Evolutionary conservation across 2,888 invertebrate species (phyloP).

Genomic region (Ischnura elegans): DNA sequence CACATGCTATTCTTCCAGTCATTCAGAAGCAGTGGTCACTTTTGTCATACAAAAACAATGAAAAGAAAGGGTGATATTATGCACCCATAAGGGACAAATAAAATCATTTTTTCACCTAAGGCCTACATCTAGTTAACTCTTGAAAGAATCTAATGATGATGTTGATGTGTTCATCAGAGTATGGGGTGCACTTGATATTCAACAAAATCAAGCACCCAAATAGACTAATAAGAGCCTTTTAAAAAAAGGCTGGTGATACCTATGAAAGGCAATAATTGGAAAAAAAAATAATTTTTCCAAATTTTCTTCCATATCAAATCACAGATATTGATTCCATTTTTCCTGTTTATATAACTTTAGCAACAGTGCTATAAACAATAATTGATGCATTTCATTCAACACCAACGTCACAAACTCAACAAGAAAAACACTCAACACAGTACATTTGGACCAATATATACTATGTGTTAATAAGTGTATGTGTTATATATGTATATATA

Average conservation of each 20-base stretch:
- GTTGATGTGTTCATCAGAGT: constrained; percentile 62
- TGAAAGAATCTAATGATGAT: constrained; percentile 67
- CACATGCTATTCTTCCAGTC: constrained; percentile 66
- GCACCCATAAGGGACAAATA: constrained; percentile 63
- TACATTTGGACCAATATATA: constrained; percentile 67
- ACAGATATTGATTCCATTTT: constrained; percentile 65
- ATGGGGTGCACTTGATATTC: constrained; percentile 67
- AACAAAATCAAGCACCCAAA: constrained; percentile 67
- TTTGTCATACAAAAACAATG: constrained; percentile 49
- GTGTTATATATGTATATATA: constrained; percentile 67
- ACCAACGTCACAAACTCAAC: constrained; percentile 67
- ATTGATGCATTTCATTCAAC: constrained; percentile 67
- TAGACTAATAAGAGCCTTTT: constrained; percentile 65
- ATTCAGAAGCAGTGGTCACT: constrained; percentile 63
- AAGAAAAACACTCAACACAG: constrained; percentile 67
- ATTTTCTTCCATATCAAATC: constrained; percentile 67
- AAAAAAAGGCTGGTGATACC: constrained; percentile 67
- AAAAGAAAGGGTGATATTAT: constrained; percentile 64
- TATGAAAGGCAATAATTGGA: constrained; percentile 67
- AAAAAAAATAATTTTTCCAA: constrained; percentile 67
- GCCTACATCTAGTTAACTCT: constrained; percentile 65
- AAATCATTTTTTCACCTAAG: constrained; percentile 61
- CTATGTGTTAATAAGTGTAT: constrained; percentile 65
- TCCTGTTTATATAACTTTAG: constrained; percentile 64
- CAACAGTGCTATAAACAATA: constrained; percentile 67